Base-by-base conservation (phyloP, 64 coral and sea anemone genomes). In the Pocillopora verrucosa region DNA sequence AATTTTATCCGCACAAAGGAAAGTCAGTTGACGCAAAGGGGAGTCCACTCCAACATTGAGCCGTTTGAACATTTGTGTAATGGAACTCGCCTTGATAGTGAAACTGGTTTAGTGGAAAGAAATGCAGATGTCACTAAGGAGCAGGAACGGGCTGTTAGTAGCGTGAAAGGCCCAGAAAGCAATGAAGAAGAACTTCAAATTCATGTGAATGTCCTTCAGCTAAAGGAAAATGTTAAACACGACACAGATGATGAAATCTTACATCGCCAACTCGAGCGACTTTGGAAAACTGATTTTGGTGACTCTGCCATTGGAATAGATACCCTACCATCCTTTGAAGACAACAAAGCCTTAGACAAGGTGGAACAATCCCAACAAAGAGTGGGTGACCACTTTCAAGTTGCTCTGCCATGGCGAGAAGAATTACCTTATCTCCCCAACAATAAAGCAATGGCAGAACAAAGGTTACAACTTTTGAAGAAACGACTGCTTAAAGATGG, bases 271-370 rank as follows among this genome's bases (percentile, higher is more conserved):
- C 61, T 89, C 19, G 87, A 89, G 36, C 30, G 26, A 11, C 58
- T 67, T 75, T 89, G 87, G 87, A 79, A 77, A 11, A 94, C 82
- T 24, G 87, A 35, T 84, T 93, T 77, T 64, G 20, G 65, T 76
- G 80, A 80, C 74, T 13, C 77, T 11, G 16, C 58, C 13, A 17
- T 68, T 38, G 38, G 30, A 20, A 65, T 58, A 20, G 34, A 87
- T 11, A 84, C 76, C 26, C 60, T 76, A 63, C 14, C 41, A 45
- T 45, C 34, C 16, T 59, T 82, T 20, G 79, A 82, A 59, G 56
- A 82, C 34, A 19, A 60, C 19, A 82, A n/a, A 60, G 79, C 45
- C 19, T 82, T 82, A 45, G 25, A 60, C 16, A 9, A 60, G 62
- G 58, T 82, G 79, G 58, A 82, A 59, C 57, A 24, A 82, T 78